These are phyloP conservation scores for Euphydryas editha DNA, from an alignment of 2,888 invertebrate species.

Conservation along the genomic window DNA sequence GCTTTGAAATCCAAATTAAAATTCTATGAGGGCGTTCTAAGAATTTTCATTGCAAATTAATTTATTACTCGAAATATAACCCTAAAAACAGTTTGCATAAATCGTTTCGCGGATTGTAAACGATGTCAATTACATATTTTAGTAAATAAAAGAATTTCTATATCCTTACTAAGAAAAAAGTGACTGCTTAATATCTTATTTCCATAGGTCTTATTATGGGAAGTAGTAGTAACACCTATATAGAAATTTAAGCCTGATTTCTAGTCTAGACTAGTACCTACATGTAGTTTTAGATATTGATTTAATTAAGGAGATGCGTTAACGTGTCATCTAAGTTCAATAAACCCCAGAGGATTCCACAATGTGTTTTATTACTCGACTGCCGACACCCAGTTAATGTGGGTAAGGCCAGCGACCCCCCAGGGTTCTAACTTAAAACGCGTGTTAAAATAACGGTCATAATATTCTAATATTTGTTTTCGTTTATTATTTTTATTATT, in stretches of 20 bases:
- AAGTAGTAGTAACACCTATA: not conserved
- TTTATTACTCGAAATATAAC: too few relatives aligned
- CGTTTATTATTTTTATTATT: not conserved
- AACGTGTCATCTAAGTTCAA: slow-evolving; percentile 26
- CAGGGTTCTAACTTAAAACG: slow-evolving; percentile 24
- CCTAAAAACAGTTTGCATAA: too few relatives aligned
- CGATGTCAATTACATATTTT: too few relatives aligned
- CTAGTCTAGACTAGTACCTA: not conserved
- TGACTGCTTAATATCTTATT: not conserved
- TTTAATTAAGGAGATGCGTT: slow-evolving; percentile 19
- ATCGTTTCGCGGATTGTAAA: too few relatives aligned
- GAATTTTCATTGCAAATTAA: too few relatives aligned
- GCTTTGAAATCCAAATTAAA: too few relatives aligned
- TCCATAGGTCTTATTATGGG: too few relatives aligned
- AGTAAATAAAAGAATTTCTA: too few relatives aligned
- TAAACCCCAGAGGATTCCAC: slow-evolving; percentile 28
- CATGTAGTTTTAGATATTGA: slow-evolving; percentile 5
- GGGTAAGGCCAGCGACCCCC: slow-evolving; percentile 33
- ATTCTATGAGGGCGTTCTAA: too few relatives aligned
- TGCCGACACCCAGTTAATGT: slow-evolving; percentile 16
- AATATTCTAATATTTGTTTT: slow-evolving; percentile 11
- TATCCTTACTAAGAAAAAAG: too few relatives aligned
- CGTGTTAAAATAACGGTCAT: slow-evolving; percentile 15
- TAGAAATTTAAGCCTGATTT: not conserved
- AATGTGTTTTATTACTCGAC: slow-evolving; percentile 25